phyloP scores from a whole-genome alignment of 2,797 vertebrate species.

The Serranus cabrilla region DNA sequence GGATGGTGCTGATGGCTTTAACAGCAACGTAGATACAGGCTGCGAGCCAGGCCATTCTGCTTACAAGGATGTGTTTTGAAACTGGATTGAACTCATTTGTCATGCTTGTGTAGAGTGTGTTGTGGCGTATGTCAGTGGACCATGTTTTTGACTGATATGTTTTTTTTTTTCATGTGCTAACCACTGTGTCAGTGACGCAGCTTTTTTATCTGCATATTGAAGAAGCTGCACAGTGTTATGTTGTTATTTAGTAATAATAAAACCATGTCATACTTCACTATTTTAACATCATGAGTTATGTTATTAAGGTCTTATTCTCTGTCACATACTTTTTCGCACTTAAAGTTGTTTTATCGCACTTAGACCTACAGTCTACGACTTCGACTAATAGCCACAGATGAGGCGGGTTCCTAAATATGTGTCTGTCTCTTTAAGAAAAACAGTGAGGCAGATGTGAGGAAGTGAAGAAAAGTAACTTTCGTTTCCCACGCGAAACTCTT shows the following conservation, averaged over 20 bases:
- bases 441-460: slow-evolving; percentile 54
- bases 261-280: slow-evolving; percentile 29
- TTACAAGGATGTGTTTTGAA: slow-evolving; percentile 1
- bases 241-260: slow-evolving; percentile 50
- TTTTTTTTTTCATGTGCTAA: slow-evolving; percentile 12
- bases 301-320: not conserved
- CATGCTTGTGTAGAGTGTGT: slow-evolving; percentile 21
- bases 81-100: slow-evolving; percentile 16
- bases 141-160: slow-evolving; percentile 41
- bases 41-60: not conserved
- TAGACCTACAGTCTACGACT: no score
- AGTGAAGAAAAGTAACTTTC: slow-evolving; percentile 74
- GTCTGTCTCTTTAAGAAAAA: slow-evolving; percentile 71
- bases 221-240: slow-evolving; percentile 30
- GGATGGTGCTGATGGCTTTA: not conserved
- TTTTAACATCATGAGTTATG: not conserved
- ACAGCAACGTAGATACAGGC: not conserved
- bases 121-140: slow-evolving; percentile 51
- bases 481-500: slow-evolving; percentile 69
- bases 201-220: slow-evolving; percentile 13
- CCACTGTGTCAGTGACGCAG: slow-evolving; percentile 11
- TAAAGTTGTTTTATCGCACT: not conserved
- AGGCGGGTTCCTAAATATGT: not conserved
- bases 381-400: accelerated
- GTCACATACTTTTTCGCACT: no score